Evolutionary conservation across 2,888 invertebrate genomes (phyloP).

Genomic region (Eupithecia centaureata): DNA sequence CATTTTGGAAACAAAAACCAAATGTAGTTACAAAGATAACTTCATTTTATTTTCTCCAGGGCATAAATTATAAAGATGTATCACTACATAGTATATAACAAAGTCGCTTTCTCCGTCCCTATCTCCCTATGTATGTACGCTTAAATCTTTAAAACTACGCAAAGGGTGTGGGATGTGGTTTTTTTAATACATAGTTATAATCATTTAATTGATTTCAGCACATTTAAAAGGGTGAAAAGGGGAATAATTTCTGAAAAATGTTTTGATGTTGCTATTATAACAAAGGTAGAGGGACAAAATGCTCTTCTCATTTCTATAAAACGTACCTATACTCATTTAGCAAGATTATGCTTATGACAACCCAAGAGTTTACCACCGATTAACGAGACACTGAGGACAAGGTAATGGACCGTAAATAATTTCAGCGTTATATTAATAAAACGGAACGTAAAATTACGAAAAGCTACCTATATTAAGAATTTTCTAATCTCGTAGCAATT

Average conservation of each 20-base stretch:
- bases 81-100: no score
- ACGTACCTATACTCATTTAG: conserved; percentile 1
- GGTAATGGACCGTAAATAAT: conserved; percentile 36
- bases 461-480: conserved; percentile 10
- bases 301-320: background rate
- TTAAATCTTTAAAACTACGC: no score
- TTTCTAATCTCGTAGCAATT: conserved; percentile 5
- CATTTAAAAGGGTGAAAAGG: background rate
- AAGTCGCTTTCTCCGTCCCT: no score
- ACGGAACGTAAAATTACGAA: conserved; percentile 16
- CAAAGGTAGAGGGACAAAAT: background rate
- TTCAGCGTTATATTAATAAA: conserved; percentile 37
- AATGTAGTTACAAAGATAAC: no score
- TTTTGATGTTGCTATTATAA: background rate
- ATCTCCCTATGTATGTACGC: no score
- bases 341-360: conserved; percentile 18
- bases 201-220: background rate
- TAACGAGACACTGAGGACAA: conserved; percentile 28
- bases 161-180: no score
- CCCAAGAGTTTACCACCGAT: conserved; percentile 28
- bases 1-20: background rate
- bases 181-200: no score
- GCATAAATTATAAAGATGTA: no score
- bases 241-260: background rate
- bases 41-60: no score